A percentile compares a stretch with the other conserved stretches of the same genome.
Conservation (phyloP, 2,797 vertebrate genomes). For the Gouania willdenowi region DNA sequence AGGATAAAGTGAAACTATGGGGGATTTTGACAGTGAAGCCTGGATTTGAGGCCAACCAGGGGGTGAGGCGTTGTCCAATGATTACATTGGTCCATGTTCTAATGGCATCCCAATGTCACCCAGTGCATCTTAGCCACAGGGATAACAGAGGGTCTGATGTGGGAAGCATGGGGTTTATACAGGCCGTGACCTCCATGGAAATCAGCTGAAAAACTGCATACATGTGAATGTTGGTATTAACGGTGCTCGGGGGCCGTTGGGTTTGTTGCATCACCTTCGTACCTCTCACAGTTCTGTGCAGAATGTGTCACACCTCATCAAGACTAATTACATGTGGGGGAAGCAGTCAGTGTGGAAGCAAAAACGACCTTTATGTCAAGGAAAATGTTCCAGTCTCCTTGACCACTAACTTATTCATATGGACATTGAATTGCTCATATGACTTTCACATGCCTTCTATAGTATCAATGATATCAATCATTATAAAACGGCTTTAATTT, state of each 20-base stretch:
- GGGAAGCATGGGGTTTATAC: constrained; percentile 36
- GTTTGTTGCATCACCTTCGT: constrained; percentile 7
- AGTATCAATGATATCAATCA: no score
- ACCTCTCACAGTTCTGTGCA: constrained; percentile 22
- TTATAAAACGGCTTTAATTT: no score
- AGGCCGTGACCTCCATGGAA: constrained; percentile 8
- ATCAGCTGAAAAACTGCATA: not conserved
- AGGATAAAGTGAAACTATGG: constrained; percentile 32
- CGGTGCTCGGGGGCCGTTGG: constrained; percentile 10
- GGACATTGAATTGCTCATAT: constrained; percentile 6
- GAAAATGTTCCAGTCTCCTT: constrained; percentile 15
- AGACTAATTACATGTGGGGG: constrained; percentile 26
- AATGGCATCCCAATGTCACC: constrained; percentile 32
- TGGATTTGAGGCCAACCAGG: constrained; percentile 11
- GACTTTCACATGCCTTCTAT: not conserved
- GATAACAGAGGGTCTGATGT: constrained; percentile 21
- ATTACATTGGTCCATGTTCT: constrained; percentile 28
- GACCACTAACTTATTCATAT: constrained; percentile 7
- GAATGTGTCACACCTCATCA: constrained; percentile 46
- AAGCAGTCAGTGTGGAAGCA: constrained; percentile 19
- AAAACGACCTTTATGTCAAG: constrained; percentile 20
- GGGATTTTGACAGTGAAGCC: constrained; percentile 25
- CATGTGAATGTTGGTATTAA: constrained; percentile 1
- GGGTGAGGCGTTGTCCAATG: constrained; percentile 18
- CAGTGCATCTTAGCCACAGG: constrained; percentile 6